Percentiles rank a stretch among this genome's conserved stretches.
phyloP scores from a whole-genome alignment of 2,888 invertebrate genomes.

The Stenodema calcarata region DNA sequence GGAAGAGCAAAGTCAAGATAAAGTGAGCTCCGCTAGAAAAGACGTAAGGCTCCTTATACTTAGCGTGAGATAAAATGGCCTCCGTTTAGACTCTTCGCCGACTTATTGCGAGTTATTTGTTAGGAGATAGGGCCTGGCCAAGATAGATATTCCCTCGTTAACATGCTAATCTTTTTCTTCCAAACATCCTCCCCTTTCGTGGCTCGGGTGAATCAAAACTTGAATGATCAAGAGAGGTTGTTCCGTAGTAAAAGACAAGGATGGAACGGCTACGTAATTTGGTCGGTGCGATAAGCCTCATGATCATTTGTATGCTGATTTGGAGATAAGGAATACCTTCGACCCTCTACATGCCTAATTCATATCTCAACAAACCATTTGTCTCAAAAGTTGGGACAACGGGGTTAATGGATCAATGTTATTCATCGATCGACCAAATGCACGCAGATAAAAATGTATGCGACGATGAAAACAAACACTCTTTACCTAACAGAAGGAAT shows the following conservation, averaged over 20 bases:
- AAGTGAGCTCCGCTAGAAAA: background rate
- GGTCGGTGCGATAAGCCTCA: background rate
- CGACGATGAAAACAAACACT: no score
- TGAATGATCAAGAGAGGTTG: background rate
- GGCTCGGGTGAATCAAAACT: constrained; percentile 8
- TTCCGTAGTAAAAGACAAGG: background rate
- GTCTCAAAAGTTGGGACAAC: no score
- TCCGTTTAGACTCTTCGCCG: background rate
- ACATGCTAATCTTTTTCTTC: constrained; percentile 46
- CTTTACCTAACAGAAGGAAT: no score
- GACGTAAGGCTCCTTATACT: constrained; percentile 42
- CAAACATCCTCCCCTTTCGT: constrained; percentile 17
- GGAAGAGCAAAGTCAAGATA: background rate
- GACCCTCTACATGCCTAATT: no score
- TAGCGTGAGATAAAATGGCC: constrained; percentile 44
- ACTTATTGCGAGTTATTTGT: constrained; percentile 48
- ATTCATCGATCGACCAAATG: no score
- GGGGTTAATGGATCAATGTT: no score
- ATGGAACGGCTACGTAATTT: background rate
- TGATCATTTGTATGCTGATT: background rate
- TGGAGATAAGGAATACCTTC: background rate
- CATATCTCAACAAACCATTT: no score
- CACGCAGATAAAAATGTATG: no score
- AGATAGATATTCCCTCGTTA: constrained; percentile 45
- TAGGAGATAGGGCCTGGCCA: constrained; percentile 37